phyloP scores from a whole-genome alignment of 2,113 vertebrate genomes.

The Neodontobutis hainanensis region DNA sequence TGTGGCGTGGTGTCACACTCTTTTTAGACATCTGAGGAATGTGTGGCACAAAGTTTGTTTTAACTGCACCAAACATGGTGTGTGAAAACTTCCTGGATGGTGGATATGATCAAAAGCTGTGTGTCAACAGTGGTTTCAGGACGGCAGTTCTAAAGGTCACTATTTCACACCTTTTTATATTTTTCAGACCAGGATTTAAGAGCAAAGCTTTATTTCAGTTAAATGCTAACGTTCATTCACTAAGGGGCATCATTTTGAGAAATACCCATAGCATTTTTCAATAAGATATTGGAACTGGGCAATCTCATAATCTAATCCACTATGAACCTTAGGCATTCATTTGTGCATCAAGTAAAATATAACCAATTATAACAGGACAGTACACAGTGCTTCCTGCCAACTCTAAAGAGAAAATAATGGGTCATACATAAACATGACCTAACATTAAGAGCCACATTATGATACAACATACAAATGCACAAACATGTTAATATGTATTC shows the following conservation, averaged over 20 bases:
- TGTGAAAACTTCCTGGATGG: too few relatives aligned
- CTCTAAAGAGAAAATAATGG: conserved; percentile 37
- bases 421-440: conserved; percentile 51
- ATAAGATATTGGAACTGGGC: conserved; percentile 6
- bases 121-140: too few relatives aligned
- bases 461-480: conserved; percentile 8
- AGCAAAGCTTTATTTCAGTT: too few relatives aligned
- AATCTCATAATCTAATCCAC: conserved; percentile 22
- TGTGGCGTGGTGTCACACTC: too few relatives aligned
- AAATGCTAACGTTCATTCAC: background rate
- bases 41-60: too few relatives aligned
- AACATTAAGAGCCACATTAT: conserved; percentile 16
- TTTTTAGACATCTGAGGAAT: too few relatives aligned
- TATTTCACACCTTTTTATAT: too few relatives aligned
- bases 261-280: background rate
- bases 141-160: too few relatives aligned
- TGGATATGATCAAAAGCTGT: too few relatives aligned
- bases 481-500: conserved; percentile 54
- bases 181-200: too few relatives aligned
- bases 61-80: too few relatives aligned
- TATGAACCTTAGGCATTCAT: conserved; percentile 22
- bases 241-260: conserved; percentile 6
- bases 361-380: conserved; percentile 46
- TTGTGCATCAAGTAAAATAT: conserved; percentile 41
- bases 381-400: conserved; percentile 43